These are phyloP conservation scores for Remorina albescens DNA, from an alignment of 2,797 vertebrate species.

Conservation along the genomic window DNA sequence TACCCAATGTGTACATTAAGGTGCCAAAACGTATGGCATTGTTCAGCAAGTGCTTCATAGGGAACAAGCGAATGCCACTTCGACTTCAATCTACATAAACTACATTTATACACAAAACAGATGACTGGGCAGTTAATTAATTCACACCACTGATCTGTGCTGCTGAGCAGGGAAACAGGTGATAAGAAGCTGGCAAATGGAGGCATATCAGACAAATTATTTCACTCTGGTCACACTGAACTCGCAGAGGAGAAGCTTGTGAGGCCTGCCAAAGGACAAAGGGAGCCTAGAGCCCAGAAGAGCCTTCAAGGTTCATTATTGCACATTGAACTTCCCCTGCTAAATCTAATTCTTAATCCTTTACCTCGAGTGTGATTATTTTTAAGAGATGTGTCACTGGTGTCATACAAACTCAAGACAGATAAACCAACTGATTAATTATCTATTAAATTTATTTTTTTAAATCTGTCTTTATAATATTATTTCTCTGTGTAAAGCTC, in stretches of 20 bases:
- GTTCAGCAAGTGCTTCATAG: conserved; percentile 2
- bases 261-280: conserved; percentile 65
- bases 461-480: conserved; percentile 74
- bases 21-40: neutral
- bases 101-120: conserved; percentile 37
- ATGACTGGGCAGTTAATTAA: conserved; percentile 28
- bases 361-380: conserved; percentile 75
- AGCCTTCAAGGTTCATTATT: conserved; percentile 71
- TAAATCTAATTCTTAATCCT: conserved; percentile 82
- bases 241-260: conserved; percentile 19
- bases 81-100: too few species aligned
- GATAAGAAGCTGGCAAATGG: conserved; percentile 46
- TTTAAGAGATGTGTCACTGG: conserved; percentile 70
- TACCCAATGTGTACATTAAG: neutral
- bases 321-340: conserved; percentile 62
- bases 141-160: conserved; percentile 61
- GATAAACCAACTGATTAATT: conserved; percentile 87
- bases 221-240: conserved; percentile 52
- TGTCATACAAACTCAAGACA: conserved; percentile 70
- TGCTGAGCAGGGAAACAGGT: conserved; percentile 45
- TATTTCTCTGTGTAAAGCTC: conserved; percentile 77
- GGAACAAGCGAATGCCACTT: neutral
- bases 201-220: conserved; percentile 23
- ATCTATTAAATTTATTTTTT: conserved; percentile 78
- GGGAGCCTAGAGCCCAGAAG: conserved; percentile 59